Evolutionary conservation across 2,113 vertebrate species (phyloP).

Genomic region (Corapipo altera): DNA sequence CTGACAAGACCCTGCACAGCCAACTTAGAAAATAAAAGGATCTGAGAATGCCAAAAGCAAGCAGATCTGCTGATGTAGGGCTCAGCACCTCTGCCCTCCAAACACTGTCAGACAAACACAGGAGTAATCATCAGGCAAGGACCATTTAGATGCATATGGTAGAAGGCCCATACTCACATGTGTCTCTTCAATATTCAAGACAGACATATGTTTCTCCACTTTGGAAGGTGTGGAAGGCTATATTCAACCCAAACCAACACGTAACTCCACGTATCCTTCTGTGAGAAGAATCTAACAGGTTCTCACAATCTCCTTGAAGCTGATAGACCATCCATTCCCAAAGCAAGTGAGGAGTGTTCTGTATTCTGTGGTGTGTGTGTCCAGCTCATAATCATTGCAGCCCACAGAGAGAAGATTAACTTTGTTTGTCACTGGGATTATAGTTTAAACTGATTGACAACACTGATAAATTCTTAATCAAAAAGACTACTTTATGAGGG

Average conservation of each 20-base stretch:
- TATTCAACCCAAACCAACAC: neutral
- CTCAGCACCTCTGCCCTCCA: neutral
- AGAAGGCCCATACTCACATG: neutral
- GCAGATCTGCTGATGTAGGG: neutral
- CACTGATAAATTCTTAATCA: neutral
- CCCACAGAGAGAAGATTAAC: neutral
- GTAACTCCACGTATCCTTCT: neutral
- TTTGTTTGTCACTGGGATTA: neutral
- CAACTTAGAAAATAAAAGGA: neutral
- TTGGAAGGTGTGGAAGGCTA: neutral
- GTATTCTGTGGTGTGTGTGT: accelerated
- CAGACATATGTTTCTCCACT: neutral
- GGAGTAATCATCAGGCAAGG: neutral
- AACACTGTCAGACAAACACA: neutral
- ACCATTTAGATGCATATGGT: neutral
- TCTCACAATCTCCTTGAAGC: neutral
- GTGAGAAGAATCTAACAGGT: neutral
- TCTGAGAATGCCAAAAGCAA: neutral
- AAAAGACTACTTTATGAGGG: neutral
- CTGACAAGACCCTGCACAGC: neutral
- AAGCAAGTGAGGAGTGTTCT: neutral
- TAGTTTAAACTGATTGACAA: neutral
- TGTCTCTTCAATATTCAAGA: neutral
- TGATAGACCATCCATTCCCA: neutral
- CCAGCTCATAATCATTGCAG: neutral